Evolutionary conservation across 2,888 invertebrate species (phyloP).

Genomic region (Drosophila suboccidentalis): DNA sequence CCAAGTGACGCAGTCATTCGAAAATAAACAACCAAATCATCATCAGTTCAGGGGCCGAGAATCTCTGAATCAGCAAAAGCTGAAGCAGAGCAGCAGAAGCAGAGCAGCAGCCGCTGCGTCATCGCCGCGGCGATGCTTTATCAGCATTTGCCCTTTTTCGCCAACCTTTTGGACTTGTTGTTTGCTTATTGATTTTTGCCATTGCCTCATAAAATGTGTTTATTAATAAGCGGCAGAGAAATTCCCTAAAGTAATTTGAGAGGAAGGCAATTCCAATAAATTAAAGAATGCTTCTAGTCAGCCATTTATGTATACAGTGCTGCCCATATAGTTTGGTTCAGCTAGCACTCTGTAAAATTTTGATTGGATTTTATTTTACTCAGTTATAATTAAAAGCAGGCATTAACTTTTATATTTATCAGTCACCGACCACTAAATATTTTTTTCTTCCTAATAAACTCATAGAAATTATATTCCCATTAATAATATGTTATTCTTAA

Average conservation of each 20-base stretch:
- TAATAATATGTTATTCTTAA: too few species aligned
- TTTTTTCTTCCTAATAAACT: too few species aligned
- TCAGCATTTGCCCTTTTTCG: conserved; percentile 34
- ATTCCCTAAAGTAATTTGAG: conserved; percentile 12
- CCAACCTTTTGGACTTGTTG: conserved; percentile 39
- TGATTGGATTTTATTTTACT: too few species aligned
- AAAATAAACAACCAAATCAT: conserved; percentile 64
- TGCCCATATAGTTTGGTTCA: background rate
- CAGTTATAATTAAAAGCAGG: too few species aligned
- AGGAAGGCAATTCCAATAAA: conserved; percentile 11
- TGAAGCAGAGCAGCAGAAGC: background rate
- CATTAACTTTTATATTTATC: too few species aligned
- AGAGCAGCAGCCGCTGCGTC: conserved; percentile 51
- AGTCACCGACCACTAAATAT: too few species aligned
- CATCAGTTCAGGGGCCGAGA: conserved; percentile 42
- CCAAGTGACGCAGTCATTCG: conserved; percentile 52
- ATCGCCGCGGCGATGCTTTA: conserved; percentile 41
- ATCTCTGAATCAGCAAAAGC: conserved; percentile 64
- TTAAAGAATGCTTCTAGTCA: conserved; percentile 5
- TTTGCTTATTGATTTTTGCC: conserved; percentile 53
- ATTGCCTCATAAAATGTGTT: conserved; percentile 20
- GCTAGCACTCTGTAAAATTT: too few species aligned
- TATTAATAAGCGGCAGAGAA: conserved; percentile 14
- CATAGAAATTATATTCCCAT: too few species aligned
- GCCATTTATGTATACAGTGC: background rate